Evolutionary conservation across 2,113 vertebrate species (phyloP), one percentile per base, ranked within the genome.

Genomic region (Tonatia bakeri): DNA sequence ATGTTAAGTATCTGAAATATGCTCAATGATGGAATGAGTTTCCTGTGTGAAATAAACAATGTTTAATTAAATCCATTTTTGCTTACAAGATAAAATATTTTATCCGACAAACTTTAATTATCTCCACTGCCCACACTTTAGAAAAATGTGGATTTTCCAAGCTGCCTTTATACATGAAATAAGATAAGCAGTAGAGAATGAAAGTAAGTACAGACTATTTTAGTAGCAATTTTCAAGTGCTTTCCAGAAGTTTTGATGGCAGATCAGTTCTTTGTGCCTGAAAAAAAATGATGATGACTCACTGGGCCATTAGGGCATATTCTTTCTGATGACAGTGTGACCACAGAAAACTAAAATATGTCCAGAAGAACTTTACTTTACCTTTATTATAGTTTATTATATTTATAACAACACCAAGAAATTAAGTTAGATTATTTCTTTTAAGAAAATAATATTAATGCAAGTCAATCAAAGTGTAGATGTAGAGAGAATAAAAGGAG

Each of bases 71-170:
- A 96, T 86, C 28, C 50, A 91, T 65, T 90, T 96, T 94, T 97
- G 64, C 36, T 97, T 94, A 93, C 54, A 96, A 38, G 79, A 92
- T 95, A 94, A 95, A 95, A 95, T 90, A 92, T 85, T 70, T 16
- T 93, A 14, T 61, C 85, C 87, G 83, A 96, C 69, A 96, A 96
- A 96, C 95, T 96, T 83, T 90, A 95, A 91, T 96, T 97, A 84
- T 43, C 67, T 92, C 76, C 33, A 94, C 67, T 90, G 50, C 22
- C 81, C 52, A 92, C 54, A 81, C 11, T 96, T 93, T 96, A 94
- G 56, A 84, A 95, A 84, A 93, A 89, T 88, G 90, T 95, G n/a
- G 56, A 93, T 95, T 95, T 97, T 88, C 19, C n/a, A 82, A 31
- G 56, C 13, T 87, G 50, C 56, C 50, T 93, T 91, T 97, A 69